Conservation (phyloP, 2,113 vertebrate species). For the Hemichromis elongatus region DNA sequence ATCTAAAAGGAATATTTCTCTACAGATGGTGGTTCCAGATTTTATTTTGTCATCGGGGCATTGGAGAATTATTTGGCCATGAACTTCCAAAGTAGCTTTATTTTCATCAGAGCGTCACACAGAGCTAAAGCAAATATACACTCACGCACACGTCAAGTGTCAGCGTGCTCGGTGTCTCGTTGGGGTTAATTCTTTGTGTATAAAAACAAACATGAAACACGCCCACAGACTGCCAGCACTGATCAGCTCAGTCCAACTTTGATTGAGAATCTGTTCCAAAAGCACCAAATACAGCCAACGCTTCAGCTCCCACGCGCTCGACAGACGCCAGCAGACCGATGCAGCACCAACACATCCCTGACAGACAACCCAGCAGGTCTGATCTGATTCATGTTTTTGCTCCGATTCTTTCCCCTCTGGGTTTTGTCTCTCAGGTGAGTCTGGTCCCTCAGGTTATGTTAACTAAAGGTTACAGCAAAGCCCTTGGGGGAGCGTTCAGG, state of each 20-base stretch:
- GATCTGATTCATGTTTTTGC: background rate
- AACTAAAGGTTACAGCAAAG: background rate
- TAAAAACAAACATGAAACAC: constrained; percentile 24
- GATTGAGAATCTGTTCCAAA: background rate
- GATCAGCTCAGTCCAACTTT: constrained; percentile 13
- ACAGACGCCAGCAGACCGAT: background rate
- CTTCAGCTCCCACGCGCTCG: constrained; percentile 21
- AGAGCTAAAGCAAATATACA: background rate
- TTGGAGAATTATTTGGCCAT: background rate
- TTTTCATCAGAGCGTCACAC: background rate
- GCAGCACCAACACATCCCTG: background rate
- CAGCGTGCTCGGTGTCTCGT: background rate
- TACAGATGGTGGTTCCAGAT: fast-evolving
- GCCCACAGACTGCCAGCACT: constrained; percentile 12
- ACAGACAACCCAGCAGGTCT: background rate
- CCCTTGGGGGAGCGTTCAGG: fast-evolving
- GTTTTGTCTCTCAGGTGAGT: background rate
- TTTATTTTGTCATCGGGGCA: background rate
- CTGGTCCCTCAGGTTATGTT: background rate
- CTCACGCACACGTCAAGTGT: background rate
- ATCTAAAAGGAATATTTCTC: background rate
- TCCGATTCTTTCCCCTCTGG: background rate
- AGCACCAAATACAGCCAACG: background rate
- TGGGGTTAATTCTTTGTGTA: background rate
- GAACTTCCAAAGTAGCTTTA: background rate